Evolutionary conservation across 2,113 vertebrate species (phyloP).

Genomic region (Petaurus breviceps): DNA sequence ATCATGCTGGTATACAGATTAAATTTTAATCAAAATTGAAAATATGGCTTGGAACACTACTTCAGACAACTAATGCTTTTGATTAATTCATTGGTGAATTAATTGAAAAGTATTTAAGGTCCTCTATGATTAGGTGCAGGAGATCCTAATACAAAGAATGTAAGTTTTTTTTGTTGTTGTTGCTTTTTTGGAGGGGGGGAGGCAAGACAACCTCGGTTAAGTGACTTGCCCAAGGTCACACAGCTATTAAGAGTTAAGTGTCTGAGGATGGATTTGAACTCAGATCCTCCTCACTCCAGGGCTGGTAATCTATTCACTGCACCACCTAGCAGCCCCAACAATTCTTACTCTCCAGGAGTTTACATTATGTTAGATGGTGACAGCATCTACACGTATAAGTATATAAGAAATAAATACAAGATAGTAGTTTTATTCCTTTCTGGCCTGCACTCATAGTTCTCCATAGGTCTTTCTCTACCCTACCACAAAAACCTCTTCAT

Average conservation of each 20-base stretch:
- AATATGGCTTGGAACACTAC: not conserved
- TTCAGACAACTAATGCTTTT: not conserved
- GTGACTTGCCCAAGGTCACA: too few species aligned
- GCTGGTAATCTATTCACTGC: too few species aligned
- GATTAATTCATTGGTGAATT: not conserved
- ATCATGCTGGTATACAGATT: not conserved
- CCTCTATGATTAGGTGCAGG: not conserved
- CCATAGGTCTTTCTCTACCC: not conserved
- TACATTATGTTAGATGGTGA: not conserved
- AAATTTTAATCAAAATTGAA: constrained; percentile 24
- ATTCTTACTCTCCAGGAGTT: not conserved
- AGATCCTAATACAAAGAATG: not conserved
- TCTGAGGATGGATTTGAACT: too few species aligned
- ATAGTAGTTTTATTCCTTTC: not conserved
- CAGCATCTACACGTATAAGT: not conserved
- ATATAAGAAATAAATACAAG: not conserved
- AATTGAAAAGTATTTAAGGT: not conserved
- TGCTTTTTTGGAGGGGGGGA: too few species aligned
- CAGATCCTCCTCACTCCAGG: too few species aligned
- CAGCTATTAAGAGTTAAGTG: too few species aligned
- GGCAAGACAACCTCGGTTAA: too few species aligned
- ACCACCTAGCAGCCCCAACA: too few species aligned
- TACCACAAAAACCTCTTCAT: not conserved
- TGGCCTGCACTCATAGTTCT: not conserved
- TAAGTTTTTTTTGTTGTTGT: too few species aligned